Base-by-base conservation (phyloP, 1,140 invertebrate species). In the Pentalonia nigronervosa region DNA sequence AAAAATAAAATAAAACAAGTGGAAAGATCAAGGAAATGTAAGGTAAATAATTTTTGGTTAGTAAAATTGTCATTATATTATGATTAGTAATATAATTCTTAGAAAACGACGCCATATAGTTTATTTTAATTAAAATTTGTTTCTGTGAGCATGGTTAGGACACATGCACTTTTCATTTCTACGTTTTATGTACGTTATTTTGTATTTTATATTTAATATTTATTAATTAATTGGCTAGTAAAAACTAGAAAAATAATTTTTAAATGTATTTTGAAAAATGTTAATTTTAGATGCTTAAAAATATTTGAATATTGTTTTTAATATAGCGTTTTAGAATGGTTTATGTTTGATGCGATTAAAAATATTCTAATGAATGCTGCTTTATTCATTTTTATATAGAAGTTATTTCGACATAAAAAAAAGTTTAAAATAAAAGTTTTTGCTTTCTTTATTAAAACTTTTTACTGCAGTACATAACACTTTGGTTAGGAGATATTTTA, bases 1-100 rank as follows among this genome's bases (percentile, higher is more conserved):
- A 94, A 93, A 95, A 93, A 95, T 95, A 91, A 95, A 95, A 90
- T 48, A 91, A 36, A 91, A 91, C 11, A 17, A 83, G 41, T 76
- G 76, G 47, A 93, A 93, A 53, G 48, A 93, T 56, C 1, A 86
- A 83, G 91, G 81, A 53, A 53, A 84, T 56, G 23, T 30, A 45
- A 86, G 23, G 25, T 47, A 86, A 93, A 93, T 17, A 86, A 17
- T 41, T 53, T 86, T 56, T 20, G 41, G 34, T 93, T 93, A 93
- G 81, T 93, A 48, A 6, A 36, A 17, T 76, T n/a, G 36, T 91
- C 9, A 81, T 83, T 17, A 50, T 91, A 67, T 9, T 90, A 11
- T 36, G 23, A n/a, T 90, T n/a, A 45, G 4, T 41, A 25, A 11
- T 34, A n/a, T 41, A 34, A 47, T n/a, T 25, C n/a, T 48, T 30